Conservation (phyloP, 2,113 vertebrate genomes). For the Tylochromis polylepis region DNA sequence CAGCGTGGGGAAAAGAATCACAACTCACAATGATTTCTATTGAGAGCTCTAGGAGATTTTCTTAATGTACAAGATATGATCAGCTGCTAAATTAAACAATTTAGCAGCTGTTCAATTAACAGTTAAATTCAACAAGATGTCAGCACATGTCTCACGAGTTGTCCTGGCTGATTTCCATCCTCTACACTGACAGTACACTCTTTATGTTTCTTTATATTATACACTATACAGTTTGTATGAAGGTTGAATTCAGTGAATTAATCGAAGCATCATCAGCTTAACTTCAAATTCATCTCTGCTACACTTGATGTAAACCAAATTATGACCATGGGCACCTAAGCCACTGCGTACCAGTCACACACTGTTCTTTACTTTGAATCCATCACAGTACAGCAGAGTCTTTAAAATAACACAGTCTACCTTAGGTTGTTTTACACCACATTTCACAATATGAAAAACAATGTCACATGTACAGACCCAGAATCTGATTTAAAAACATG, state of each 20-base stretch:
- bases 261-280: neutral
- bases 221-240: neutral
- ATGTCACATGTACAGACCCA: too few species aligned
- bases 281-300: neutral
- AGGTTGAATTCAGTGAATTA: neutral
- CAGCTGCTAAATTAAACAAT: too few species aligned
- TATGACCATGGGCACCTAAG: neutral
- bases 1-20: neutral
- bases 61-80: neutral
- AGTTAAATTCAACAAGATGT: neutral
- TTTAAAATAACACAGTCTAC: neutral
- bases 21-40: neutral
- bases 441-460: neutral
- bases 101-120: neutral
- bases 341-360: neutral
- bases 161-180: neutral
- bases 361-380: neutral
- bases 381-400: neutral
- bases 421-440: neutral
- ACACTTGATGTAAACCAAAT: neutral
- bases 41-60: neutral
- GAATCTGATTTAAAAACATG: too few species aligned
- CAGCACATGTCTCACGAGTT: neutral
- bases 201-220: neutral
- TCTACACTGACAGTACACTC: neutral